Evolutionary conservation across 2,888 invertebrate genomes (phyloP).

Genomic region (Cosmia trapezina): DNA sequence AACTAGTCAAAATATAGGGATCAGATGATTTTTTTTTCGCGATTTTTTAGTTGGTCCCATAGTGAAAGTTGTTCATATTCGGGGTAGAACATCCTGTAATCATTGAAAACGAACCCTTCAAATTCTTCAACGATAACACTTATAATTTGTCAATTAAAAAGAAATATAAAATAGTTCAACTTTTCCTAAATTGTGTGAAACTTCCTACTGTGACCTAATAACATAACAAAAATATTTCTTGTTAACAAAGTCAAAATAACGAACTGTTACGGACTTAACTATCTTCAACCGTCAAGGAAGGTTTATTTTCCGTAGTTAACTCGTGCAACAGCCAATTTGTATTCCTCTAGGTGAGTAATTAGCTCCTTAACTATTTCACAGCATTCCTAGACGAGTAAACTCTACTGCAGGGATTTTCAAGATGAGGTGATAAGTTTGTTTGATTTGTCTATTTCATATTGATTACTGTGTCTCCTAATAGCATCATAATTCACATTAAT

Average conservation of each 20-base stretch:
- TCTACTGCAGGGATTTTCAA: background rate
- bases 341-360: slow-evolving; percentile 31
- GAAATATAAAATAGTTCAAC: background rate
- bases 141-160: background rate
- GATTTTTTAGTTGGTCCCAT: too few relatives aligned
- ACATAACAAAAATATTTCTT: background rate
- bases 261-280: background rate
- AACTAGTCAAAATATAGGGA: too few relatives aligned
- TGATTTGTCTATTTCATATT: background rate
- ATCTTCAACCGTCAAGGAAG: background rate
- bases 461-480: background rate
- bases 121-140: background rate
- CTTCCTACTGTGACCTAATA: background rate
- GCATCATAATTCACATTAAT: background rate
- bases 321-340: slow-evolving; percentile 18
- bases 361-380: slow-evolving; percentile 12
- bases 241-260: background rate
- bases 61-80: too few relatives aligned
- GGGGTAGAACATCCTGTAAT: too few relatives aligned
- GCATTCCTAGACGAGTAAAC: background rate
- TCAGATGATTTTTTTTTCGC: too few relatives aligned
- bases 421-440: background rate
- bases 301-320: slow-evolving; percentile 13
- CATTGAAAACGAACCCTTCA: too few relatives aligned
- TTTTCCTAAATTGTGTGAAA: background rate